phyloP scores from a whole-genome alignment of 2,797 vertebrate genomes.

The Periparus ater region DNA sequence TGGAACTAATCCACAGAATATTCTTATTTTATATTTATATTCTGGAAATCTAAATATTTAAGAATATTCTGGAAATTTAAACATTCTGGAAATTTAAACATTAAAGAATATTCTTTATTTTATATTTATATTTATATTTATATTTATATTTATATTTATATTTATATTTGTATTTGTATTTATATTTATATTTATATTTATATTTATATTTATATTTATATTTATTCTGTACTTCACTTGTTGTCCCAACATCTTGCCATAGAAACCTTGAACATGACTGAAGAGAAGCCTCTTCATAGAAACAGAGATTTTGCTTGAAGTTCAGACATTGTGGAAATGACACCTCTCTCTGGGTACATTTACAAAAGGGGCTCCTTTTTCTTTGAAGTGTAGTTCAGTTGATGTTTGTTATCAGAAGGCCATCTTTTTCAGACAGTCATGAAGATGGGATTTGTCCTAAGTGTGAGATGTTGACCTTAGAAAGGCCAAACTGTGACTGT shows the following conservation, averaged over 20 bases:
- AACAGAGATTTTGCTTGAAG: neutral
- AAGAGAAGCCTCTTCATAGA: neutral
- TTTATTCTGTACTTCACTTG: neutral
- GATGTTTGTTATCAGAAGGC: neutral
- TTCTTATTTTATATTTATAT: neutral
- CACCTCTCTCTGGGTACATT: neutral
- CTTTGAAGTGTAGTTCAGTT: neutral
- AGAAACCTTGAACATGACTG: neutral
- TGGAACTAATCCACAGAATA: neutral
- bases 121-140: no score
- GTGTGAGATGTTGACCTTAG: fast-evolving
- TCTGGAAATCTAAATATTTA: no score
- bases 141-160: no score
- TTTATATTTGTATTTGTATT: no score
- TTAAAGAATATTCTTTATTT: no score
- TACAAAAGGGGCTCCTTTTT: neutral
- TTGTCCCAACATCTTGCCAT: neutral
- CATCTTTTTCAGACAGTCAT: fast-evolving
- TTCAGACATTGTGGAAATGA: neutral
- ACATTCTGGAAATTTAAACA: no score
- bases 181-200: no score
- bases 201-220: no score
- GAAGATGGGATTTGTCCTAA: neutral
- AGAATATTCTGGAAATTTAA: no score
- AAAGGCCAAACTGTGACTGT: neutral